Conservation (phyloP, 2,888 invertebrate genomes). For the Drosophila basisetae region DNA sequence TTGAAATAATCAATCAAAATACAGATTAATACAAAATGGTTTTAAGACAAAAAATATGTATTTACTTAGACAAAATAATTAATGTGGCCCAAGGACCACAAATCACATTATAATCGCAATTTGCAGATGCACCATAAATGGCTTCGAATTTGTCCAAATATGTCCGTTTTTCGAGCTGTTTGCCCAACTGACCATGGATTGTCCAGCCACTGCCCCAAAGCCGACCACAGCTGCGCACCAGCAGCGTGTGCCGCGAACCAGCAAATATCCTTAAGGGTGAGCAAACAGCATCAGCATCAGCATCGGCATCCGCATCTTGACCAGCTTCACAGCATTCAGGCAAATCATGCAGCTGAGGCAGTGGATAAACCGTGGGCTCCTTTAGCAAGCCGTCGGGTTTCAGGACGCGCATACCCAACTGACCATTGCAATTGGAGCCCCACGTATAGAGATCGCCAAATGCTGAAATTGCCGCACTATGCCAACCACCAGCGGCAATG, state of each 20-base stretch:
- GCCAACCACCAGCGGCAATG: slow-evolving; percentile 95
- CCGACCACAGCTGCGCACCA: slow-evolving; percentile 88
- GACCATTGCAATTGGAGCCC: slow-evolving; percentile 96
- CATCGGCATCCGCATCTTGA: not conserved
- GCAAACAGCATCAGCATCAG: slow-evolving; percentile 37
- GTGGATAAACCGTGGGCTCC: slow-evolving; percentile 81
- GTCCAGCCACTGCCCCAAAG: slow-evolving; percentile 93
- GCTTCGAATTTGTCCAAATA: slow-evolving; percentile 75
- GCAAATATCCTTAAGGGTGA: slow-evolving; percentile 88
- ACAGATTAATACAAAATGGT: not conserved
- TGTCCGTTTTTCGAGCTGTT: slow-evolving; percentile 11
- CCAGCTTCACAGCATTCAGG: slow-evolving; percentile 64
- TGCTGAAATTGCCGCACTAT: slow-evolving; percentile 91
- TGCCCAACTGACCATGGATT: slow-evolving; percentile 91
- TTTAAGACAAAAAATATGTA: not conserved
- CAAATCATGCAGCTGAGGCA: slow-evolving; percentile 83
- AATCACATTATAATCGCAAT: slow-evolving; percentile 63
- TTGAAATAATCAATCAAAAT: not conserved
- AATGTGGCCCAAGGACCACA: slow-evolving; percentile 87
- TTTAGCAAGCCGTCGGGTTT: slow-evolving; percentile 71
- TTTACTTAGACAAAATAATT: slow-evolving; percentile 15
- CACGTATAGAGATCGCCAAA: slow-evolving; percentile 94
- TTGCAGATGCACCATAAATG: slow-evolving; percentile 45
- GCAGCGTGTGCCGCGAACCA: slow-evolving; percentile 91
- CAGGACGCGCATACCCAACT: slow-evolving; percentile 89